A percentile compares a stretch with the other conserved stretches of the same genome.
These are phyloP conservation scores for Siderastrea siderea DNA, from an alignment of 92 coral and sea anemone genomes.

Conservation along the genomic window DNA sequence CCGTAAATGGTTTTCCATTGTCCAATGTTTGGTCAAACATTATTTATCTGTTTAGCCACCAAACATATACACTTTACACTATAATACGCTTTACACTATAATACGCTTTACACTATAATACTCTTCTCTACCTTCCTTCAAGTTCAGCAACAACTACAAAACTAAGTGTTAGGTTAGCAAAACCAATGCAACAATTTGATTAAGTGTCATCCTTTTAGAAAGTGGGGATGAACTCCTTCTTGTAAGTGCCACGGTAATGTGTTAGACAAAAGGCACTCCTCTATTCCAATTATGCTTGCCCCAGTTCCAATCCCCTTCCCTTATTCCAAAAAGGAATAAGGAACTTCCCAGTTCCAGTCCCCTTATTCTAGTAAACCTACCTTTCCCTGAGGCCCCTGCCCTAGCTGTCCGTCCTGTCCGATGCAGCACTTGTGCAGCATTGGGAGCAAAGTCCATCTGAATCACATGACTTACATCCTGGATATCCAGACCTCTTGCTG, in stretches of 20 bases:
- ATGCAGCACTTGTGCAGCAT: conserved; percentile 90
- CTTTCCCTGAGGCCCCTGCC: conserved; percentile 89
- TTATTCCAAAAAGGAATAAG: neutral
- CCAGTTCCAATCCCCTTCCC: neutral
- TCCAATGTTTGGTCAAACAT: no score
- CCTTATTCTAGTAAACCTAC: conserved; percentile 35
- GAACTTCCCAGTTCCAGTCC: neutral
- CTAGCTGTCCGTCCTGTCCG: conserved; percentile 97
- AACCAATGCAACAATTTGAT: no score
- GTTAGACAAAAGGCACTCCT: neutral
- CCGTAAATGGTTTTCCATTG: no score
- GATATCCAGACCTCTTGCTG: conserved; percentile 95
- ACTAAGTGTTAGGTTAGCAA: no score
- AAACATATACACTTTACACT: no score
- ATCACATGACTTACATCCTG: conserved; percentile 94
- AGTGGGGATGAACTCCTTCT: neutral
- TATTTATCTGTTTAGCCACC: no score
- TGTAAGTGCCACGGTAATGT: neutral
- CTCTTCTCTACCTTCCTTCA: no score
- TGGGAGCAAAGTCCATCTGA: conserved; percentile 94
- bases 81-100: no score
- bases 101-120: no score
- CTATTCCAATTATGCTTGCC: neutral
- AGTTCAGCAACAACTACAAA: no score
- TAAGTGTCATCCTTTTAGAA: no score